phyloP scores from a whole-genome alignment of 2,113 vertebrate species.

The Stercorarius parasiticus region DNA sequence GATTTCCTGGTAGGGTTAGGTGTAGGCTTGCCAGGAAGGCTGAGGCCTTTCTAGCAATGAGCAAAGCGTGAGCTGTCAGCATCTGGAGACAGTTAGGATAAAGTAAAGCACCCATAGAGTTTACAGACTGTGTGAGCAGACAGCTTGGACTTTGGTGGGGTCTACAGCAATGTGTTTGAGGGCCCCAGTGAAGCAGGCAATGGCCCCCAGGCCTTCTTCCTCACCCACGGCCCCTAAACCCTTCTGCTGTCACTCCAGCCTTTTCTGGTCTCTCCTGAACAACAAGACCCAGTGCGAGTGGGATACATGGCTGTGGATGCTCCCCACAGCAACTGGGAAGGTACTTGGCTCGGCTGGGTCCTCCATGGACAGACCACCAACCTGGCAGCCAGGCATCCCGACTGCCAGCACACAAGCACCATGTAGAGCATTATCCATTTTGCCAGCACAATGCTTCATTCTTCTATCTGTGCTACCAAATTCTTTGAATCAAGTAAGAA shows the following conservation, averaged over 20 bases:
- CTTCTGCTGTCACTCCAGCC: not conserved
- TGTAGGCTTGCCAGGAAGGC: not conserved
- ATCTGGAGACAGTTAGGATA: not conserved
- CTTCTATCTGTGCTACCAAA: not conserved
- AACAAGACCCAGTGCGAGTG: not conserved
- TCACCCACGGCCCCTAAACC: not conserved
- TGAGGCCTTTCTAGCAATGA: not conserved
- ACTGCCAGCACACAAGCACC: not conserved
- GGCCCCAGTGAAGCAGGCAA: not conserved
- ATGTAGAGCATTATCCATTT: accelerated
- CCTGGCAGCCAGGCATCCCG: not conserved
- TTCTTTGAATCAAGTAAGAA: not conserved
- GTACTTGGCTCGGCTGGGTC: not conserved
- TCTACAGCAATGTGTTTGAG: not conserved
- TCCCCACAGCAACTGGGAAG: not conserved
- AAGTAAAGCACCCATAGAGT: not conserved
- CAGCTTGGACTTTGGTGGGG: not conserved
- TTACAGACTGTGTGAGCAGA: not conserved
- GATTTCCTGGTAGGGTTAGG: not conserved
- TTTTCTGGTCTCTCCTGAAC: not conserved
- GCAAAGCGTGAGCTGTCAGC: not conserved
- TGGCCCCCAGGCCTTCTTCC: not conserved
- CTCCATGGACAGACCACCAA: not conserved
- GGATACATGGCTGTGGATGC: too few species aligned
- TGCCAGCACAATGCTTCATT: not conserved